Base-by-base conservation (phyloP, 2,888 invertebrate species). In the Drosophila pegasa region DNA sequence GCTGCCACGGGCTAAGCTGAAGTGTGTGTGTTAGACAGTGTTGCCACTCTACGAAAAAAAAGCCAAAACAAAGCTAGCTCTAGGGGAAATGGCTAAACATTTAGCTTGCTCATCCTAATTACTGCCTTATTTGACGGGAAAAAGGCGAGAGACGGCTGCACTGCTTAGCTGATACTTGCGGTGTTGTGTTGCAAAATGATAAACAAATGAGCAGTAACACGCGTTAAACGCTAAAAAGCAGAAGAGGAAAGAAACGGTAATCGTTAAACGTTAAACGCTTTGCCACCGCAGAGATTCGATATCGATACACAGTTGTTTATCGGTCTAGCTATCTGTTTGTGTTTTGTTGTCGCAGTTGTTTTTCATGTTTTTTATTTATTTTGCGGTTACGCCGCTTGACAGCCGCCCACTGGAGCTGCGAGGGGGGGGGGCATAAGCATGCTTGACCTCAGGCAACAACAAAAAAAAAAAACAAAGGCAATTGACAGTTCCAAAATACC, bases 151-250 rank as follows among this genome's bases (percentile, higher is more conserved):
- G 35, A 33, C 22, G 25, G 20, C 50, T 25, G 2, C 20, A 22
- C 50, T 33, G 10, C 3, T 22, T 16, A 75, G 50, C 56, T 45
- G 63, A 68, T 78, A 55, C 50, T 56, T 27, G 22, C 20, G 55
- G 66, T 66, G 75, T 77, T 75, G 48, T 66, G 37, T 38, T 52
- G 52, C 52, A 61, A 88, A 68, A 55, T 71, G 88, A 83, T 83
- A 80, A 88, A 83, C 87, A 83, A 89, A 79, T 68, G 69, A 67
- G 73, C 71, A 82, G 66, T 71, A 81, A 72, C 78, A 80, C 78
- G 80, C 77, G 80, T 78, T 75, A 80, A 78, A 73, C 70, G 74
- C 35, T 74, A 57, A 66, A 67, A 48, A 45, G 27, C n/a, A 45
- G 25, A 35, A 47, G 27, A 27, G 8, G 8, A 77, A 52, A 61